Percentiles rank a stretch among this genome's conserved stretches.
Conservation (phyloP, 2,888 invertebrate genomes). For the Blera fallax region DNA sequence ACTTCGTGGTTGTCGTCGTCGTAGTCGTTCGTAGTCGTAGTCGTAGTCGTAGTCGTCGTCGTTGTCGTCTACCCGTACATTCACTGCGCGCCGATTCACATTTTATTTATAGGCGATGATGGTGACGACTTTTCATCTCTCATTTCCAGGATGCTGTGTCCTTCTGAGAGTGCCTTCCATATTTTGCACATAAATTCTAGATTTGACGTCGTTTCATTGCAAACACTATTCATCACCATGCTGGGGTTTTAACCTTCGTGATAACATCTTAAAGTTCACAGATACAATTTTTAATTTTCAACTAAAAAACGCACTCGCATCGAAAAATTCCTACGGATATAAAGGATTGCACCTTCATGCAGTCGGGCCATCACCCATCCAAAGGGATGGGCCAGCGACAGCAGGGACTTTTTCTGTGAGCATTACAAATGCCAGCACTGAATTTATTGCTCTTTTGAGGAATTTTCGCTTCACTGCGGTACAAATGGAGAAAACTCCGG, state of each 20-base stretch:
- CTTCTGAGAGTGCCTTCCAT: constrained; percentile 67
- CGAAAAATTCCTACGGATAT: constrained; percentile 49
- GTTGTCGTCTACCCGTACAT: constrained; percentile 43
- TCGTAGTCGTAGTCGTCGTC: constrained; percentile 17
- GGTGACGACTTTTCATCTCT: constrained; percentile 67
- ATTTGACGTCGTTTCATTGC: background rate
- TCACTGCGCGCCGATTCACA: constrained; percentile 71
- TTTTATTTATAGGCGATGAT: constrained; percentile 71
- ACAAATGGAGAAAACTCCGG: constrained; percentile 34
- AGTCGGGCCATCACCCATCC: constrained; percentile 50
- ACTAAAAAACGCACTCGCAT: constrained; percentile 41
- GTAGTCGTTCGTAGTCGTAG: background rate
- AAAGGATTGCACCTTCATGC: constrained; percentile 60
- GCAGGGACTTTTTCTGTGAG: constrained; percentile 45
- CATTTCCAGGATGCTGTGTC: constrained; percentile 65
- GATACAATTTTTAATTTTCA: background rate
- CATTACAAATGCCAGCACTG: constrained; percentile 37
- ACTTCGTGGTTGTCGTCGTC: constrained; percentile 15
- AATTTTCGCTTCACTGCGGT: constrained; percentile 1
- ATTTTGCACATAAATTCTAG: constrained; percentile 50
- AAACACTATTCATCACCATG: background rate
- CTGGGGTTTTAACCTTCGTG: background rate
- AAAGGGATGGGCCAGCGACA: constrained; percentile 70
- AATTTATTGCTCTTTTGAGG: constrained; percentile 13
- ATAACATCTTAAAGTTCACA: constrained; percentile 9